Percentiles rank a stretch among this genome's conserved stretches.
Evolutionary conservation across 2,113 vertebrate species (phyloP).

Genomic region (Eulemur macaco): DNA sequence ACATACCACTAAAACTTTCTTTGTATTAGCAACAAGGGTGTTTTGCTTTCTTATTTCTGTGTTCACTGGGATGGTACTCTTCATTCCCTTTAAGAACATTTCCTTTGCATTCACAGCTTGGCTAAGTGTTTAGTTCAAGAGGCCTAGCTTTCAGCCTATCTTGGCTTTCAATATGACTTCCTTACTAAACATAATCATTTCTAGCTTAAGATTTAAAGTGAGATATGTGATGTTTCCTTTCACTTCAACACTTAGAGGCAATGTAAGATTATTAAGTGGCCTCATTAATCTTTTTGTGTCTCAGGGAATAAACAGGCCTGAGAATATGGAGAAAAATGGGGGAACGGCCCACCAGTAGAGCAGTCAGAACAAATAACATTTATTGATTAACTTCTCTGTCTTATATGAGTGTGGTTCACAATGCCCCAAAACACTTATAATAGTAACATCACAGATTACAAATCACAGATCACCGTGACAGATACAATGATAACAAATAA

Average conservation of each 20-base stretch:
- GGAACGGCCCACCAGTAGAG: background rate
- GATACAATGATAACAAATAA: background rate
- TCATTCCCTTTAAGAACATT: too few relatives aligned
- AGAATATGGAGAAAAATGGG: background rate
- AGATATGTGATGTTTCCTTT: too few relatives aligned
- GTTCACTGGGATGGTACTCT: background rate
- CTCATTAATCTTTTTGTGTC: background rate
- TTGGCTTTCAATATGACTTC: too few relatives aligned
- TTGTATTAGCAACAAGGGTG: background rate
- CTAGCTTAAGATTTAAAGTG: too few relatives aligned
- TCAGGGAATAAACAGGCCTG: background rate
- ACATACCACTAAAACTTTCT: background rate
- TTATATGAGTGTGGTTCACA: background rate
- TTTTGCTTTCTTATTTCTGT: background rate
- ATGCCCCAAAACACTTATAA: background rate
- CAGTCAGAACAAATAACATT: background rate
- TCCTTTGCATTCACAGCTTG: too few relatives aligned
- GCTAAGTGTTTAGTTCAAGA: too few relatives aligned
- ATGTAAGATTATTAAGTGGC: background rate
- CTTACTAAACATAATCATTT: too few relatives aligned
- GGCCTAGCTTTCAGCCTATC: too few relatives aligned
- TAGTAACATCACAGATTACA: background rate
- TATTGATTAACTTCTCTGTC: background rate
- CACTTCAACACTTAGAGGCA: background rate
- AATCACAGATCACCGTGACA: background rate